phyloP scores from a whole-genome alignment of 2,888 invertebrate genomes.

The Spodoptera exigua region DNA sequence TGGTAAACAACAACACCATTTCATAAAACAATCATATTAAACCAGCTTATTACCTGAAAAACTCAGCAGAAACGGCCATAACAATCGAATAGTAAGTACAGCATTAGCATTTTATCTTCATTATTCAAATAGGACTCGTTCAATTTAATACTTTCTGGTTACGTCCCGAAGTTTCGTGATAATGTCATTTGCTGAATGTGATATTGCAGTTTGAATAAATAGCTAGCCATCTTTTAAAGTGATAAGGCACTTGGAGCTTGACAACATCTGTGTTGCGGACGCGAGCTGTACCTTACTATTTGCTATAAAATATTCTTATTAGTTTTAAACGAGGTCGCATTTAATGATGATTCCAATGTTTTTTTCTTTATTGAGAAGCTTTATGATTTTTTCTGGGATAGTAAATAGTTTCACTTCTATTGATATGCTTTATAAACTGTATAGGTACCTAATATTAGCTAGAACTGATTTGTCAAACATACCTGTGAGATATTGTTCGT shows the following conservation, averaged over 20 bases:
- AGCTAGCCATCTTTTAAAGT: constrained; percentile 58
- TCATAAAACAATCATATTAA: background rate
- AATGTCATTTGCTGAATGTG: constrained; percentile 46
- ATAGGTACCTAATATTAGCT: too few relatives aligned
- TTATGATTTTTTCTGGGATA: too few relatives aligned
- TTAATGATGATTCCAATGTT: background rate
- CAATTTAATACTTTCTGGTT: constrained; percentile 24
- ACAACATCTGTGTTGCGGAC: constrained; percentile 58
- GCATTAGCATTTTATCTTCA: constrained; percentile 29
- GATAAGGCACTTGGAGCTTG: constrained; percentile 56
- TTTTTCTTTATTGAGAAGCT: background rate
- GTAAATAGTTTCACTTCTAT: too few relatives aligned
- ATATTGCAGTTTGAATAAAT: constrained; percentile 56
- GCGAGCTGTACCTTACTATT: constrained; percentile 7
- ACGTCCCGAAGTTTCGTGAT: constrained; percentile 14
- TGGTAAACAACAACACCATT: too few relatives aligned
- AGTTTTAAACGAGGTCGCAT: background rate
- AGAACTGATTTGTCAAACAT: too few relatives aligned
- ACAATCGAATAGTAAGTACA: constrained; percentile 23
- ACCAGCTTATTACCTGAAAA: constrained; percentile 6
- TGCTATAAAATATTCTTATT: constrained; percentile 1
- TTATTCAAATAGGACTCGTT: constrained; percentile 34
- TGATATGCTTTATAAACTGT: too few relatives aligned
- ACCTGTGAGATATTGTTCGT: too few relatives aligned
- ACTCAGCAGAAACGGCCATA: constrained; percentile 1